Evolutionary conservation across 2,888 invertebrate genomes (phyloP).

Genomic region (Autographa pulchrina): DNA sequence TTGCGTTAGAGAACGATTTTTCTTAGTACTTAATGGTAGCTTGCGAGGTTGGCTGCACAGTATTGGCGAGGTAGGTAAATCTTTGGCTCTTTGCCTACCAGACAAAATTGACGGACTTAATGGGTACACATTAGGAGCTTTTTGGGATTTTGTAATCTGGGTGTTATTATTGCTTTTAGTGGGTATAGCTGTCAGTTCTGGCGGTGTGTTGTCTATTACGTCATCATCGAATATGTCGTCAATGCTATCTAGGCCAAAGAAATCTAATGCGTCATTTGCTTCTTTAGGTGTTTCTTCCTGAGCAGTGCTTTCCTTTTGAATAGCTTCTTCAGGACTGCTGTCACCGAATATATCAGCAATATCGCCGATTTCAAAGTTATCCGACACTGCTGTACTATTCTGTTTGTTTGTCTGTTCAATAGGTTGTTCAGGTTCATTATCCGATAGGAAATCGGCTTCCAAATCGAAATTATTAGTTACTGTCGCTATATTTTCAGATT

Average conservation of each 20-base stretch:
- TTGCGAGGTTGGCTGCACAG: conserved; percentile 75
- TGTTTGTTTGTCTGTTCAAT: conserved; percentile 34
- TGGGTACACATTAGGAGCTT: conserved; percentile 52
- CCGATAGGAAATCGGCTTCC: conserved; percentile 69
- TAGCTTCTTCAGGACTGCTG: conserved; percentile 71
- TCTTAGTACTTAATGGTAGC: conserved; percentile 71
- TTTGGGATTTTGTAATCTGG: conserved; percentile 30
- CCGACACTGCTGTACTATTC: conserved; percentile 44
- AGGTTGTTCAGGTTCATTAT: conserved; percentile 48
- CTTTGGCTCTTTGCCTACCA: conserved; percentile 63
- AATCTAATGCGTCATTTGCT: conserved; percentile 59
- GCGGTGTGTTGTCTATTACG: conserved; percentile 69
- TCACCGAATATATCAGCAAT: conserved; percentile 74
- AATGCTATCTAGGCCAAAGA: conserved; percentile 75
- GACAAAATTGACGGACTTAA: conserved; percentile 82
- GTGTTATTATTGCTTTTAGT: conserved; percentile 22
- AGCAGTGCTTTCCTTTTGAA: conserved; percentile 21
- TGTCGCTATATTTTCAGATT: conserved; percentile 43
- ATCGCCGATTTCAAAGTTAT: conserved; percentile 83
- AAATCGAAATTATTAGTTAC: conserved; percentile 68
- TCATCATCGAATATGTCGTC: conserved; percentile 82
- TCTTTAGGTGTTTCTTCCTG: conserved; percentile 60
- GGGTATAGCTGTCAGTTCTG: conserved; percentile 35
- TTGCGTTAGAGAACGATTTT: conserved; percentile 48
- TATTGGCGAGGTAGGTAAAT: conserved; percentile 76